Evolutionary conservation across 2,888 invertebrate species (phyloP).

Genomic region (Plebejus anna): DNA sequence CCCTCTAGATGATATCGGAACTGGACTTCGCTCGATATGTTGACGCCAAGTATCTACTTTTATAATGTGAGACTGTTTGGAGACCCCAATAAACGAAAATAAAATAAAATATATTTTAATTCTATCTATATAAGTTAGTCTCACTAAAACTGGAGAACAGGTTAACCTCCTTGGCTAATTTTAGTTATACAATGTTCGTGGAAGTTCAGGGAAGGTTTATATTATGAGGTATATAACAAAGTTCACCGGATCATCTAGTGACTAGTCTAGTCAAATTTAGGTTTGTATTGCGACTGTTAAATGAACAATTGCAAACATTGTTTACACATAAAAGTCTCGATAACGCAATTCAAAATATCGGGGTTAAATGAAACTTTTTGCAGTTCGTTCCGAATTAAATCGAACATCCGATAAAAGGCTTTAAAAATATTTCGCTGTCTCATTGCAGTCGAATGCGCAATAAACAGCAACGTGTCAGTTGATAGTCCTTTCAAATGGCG

Average conservation of each 20-base stretch:
- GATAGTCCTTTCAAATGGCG: slow-evolving; percentile 26
- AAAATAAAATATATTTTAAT: too few species aligned
- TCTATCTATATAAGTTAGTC: too few species aligned
- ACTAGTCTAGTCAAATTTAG: not conserved
- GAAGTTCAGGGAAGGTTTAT: too few species aligned
- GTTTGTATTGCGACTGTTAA: not conserved
- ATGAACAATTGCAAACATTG: slow-evolving; percentile 1
- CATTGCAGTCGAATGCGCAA: slow-evolving; percentile 19
- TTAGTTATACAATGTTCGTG: too few species aligned
- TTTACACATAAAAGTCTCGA: slow-evolving; percentile 9
- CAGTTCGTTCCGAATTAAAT: slow-evolving; percentile 14
- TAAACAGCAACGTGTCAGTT: slow-evolving; percentile 22
- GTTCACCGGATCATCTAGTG: not conserved
- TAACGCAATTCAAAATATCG: slow-evolving; percentile 5
- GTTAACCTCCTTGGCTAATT: too few species aligned
- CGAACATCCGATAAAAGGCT: slow-evolving; percentile 14
- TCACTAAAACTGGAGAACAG: too few species aligned
- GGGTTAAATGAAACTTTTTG: slow-evolving; percentile 11
- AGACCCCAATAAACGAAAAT: too few species aligned
- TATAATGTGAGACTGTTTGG: too few species aligned
- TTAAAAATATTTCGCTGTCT: slow-evolving; percentile 17
- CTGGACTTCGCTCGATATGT: too few species aligned
- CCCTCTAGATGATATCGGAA: too few species aligned
- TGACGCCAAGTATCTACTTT: too few species aligned
- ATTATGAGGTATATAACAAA: too few species aligned